phyloP scores from a whole-genome alignment of 1,140 invertebrate species.

The Ooceraea biroi region DNA sequence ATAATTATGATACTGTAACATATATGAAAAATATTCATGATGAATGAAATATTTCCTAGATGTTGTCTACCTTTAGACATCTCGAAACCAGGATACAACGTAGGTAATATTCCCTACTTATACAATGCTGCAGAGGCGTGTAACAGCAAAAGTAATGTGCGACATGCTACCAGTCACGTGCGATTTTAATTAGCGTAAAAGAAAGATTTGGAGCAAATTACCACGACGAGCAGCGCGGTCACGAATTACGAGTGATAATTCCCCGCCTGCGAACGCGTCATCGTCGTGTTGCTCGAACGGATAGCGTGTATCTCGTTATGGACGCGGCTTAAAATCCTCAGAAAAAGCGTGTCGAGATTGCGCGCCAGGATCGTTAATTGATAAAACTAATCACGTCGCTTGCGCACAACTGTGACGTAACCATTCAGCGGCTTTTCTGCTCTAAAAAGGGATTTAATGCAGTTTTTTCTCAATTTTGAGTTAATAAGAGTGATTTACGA shows the following conservation, averaged over 20 bases:
- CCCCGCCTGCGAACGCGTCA: neutral
- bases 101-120: neutral
- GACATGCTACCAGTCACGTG: neutral
- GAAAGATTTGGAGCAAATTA: slow-evolving; percentile 35
- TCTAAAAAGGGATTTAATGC: neutral
- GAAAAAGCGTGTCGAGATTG: slow-evolving; percentile 41
- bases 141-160: neutral
- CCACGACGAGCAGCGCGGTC: neutral
- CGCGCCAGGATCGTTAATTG: slow-evolving; percentile 42
- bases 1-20: neutral
- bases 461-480: slow-evolving; percentile 16
- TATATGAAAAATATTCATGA: neutral
- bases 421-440: neutral
- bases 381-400: slow-evolving; percentile 46
- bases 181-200: slow-evolving; percentile 50
- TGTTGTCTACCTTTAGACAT: neutral
- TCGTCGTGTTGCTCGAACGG: neutral
- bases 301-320: slow-evolving; percentile 18
- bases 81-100: slow-evolving; percentile 7
- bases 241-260: slow-evolving; percentile 48
- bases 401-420: neutral
- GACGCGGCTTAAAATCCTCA: slow-evolving; percentile 24
- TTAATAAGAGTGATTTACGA: slow-evolving; percentile 16
- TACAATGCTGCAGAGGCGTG: neutral
- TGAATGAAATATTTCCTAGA: neutral